Evolutionary conservation across 2,888 invertebrate genomes (phyloP), one percentile per base, ranked within the genome.

Genomic region (Papilio elwesi): DNA sequence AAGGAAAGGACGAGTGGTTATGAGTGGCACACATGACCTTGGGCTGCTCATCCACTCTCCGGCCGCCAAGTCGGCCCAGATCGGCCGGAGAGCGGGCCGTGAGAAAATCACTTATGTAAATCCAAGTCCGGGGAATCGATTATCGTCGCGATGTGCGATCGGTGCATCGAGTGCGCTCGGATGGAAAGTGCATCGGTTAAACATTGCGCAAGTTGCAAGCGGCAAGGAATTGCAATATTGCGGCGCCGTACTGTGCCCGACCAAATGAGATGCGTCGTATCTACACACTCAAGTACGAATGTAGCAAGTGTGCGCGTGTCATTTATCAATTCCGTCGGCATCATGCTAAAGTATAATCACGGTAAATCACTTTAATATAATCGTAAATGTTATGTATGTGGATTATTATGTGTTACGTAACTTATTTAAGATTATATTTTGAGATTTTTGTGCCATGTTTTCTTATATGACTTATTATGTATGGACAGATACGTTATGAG

Each of bases 61-160:
- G 80, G 75, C 79, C 85, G 79, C 87, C 88, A 85, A 79, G 26
- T 26, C 85, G 89, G 85, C 88, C 89, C 82, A 89, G 84, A 85
- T 91, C 79, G 75, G 77, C 80, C 81, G 83, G 89, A 85, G 89
- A 90, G 84, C 87, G 90, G 87, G 86, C 82, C 91, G 92, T 91
- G 92, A 90, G 92, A 92, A 90, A 85, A 87, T 83, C 86, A 86
- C 87, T 91, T 89, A 91, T 89, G 90, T 85, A 87, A 90, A 91
- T 90, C 85, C 83, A 87, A 90, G 90, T 90, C 87, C 83, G 84
- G 85, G 88, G 90, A 89, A 91, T 91, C 90, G 91, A 92, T 92
- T 90, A 92, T 88, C 81, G 83, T 80, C 75, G 81, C 81, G 82
- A 85, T 82, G 83, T 82, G 82, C 81, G 84, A 85, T 84, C 78